A percentile compares a stretch with the other conserved stretches of the same genome.
phyloP scores from a whole-genome alignment of 2,113 vertebrate genomes.

The Pionites leucogaster region DNA sequence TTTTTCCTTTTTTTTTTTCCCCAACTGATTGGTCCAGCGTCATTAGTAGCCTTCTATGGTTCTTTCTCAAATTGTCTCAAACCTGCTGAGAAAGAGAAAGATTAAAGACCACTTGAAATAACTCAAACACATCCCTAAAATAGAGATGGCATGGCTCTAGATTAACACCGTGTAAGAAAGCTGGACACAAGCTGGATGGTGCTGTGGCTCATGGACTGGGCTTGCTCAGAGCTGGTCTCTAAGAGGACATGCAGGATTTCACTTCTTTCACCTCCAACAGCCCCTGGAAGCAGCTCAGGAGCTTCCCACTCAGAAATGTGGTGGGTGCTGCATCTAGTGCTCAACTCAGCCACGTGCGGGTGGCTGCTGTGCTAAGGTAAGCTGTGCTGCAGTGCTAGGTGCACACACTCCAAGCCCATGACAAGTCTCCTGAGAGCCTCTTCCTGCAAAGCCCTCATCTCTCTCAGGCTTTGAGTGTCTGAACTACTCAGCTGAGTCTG shows the following conservation, averaged over 20 bases:
- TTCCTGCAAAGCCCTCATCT: neutral
- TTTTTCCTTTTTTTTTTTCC: conserved; percentile 40
- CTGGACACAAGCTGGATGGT: neutral
- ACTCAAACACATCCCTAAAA: neutral
- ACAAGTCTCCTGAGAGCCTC: neutral
- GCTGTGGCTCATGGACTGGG: fast-evolving
- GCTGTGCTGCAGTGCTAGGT: neutral
- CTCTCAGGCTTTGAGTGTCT: neutral
- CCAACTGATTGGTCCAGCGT: conserved; percentile 75
- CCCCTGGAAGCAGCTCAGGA: neutral
- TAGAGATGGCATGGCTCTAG: neutral
- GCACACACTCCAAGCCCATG: fast-evolving
- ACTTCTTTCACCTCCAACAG: neutral
- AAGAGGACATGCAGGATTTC: neutral
- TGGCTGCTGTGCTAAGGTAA: neutral
- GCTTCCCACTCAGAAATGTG: neutral
- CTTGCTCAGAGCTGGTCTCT: neutral
- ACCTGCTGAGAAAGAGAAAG: conserved; percentile 78
- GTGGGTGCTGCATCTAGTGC: fast-evolving
- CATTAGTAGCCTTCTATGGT: conserved; percentile 72
- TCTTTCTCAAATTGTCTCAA: conserved; percentile 82
- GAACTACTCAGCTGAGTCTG: fast-evolving
- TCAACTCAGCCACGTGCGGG: fast-evolving
- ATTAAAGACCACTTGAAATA: conserved; percentile 50
- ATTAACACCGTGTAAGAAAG: neutral